Conservation (phyloP, 2,797 vertebrate species). For the Euphonia xanthogaster region DNA sequence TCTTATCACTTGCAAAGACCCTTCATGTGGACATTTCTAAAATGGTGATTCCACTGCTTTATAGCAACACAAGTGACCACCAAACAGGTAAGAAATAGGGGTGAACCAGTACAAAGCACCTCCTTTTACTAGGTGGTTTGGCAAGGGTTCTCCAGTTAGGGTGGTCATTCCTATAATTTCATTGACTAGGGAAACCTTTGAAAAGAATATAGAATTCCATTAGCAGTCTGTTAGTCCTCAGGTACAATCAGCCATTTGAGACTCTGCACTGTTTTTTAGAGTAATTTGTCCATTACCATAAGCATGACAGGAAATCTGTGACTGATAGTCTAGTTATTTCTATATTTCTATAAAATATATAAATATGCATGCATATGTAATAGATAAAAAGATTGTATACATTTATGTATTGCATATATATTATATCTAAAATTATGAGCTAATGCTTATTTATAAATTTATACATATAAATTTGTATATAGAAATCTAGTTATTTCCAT, state of each 20-base stretch:
- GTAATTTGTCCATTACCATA: neutral
- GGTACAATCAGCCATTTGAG: neutral
- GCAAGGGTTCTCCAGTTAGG: neutral
- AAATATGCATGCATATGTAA: neutral
- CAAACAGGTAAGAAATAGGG: neutral
- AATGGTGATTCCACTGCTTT: neutral
- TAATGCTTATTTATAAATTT: neutral
- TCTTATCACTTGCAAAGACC: neutral
- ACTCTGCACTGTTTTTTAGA: neutral
- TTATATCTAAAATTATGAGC: neutral
- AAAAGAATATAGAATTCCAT: neutral
- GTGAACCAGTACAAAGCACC: neutral
- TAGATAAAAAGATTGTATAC: neutral
- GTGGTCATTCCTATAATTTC: neutral
- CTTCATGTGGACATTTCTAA: fast-evolving
- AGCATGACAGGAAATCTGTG: neutral
- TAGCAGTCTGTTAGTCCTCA: neutral
- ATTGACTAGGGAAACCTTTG: neutral
- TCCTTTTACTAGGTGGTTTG: neutral
- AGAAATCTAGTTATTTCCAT: neutral
- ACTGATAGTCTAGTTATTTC: neutral
- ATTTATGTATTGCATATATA: neutral
- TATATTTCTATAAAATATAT: neutral
- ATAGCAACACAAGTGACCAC: neutral
- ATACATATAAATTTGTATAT: neutral